A percentile compares a stretch with the other conserved stretches of the same genome.
These are phyloP conservation scores for Gadopsis bispinosus DNA, from an alignment of 2,797 vertebrate genomes.

Conservation along the genomic window DNA sequence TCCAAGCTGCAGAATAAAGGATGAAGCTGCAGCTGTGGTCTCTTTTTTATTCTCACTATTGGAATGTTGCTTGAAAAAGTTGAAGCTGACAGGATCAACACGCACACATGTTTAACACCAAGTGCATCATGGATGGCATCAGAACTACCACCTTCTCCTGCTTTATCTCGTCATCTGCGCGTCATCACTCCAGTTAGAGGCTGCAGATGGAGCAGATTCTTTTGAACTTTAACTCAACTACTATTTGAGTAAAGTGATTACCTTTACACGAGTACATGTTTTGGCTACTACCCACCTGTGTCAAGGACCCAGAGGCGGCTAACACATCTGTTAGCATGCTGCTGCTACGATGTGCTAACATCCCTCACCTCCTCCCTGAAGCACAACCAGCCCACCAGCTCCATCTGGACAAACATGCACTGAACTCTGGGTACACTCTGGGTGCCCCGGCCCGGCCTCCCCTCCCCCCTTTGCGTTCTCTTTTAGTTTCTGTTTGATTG, in stretches of 20 bases:
- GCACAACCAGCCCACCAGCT: conserved; percentile 18
- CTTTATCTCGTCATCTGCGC: too few species aligned
- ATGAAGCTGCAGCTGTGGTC: not conserved
- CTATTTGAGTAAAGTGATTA: not conserved
- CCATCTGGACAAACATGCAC: conserved; percentile 61
- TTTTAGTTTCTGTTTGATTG: conserved; percentile 35
- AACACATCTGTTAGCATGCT: conserved; percentile 30
- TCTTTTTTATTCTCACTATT: too few species aligned
- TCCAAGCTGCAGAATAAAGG: not conserved
- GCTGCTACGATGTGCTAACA: conserved; percentile 23
- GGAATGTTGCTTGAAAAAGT: not conserved
- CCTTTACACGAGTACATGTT: not conserved
- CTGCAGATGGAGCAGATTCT: too few species aligned
- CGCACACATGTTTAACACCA: not conserved
- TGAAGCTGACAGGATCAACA: not conserved
- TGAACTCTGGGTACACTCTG: conserved; percentile 1
- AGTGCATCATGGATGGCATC: not conserved
- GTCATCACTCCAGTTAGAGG: too few species aligned
- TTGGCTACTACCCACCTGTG: not conserved
- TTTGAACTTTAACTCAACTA: not conserved
- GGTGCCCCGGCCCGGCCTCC: not conserved
- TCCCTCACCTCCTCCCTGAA: conserved; percentile 21
- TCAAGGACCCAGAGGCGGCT: not conserved
- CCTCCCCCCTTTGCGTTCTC: not conserved
- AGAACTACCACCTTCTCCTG: not conserved